Base-by-base conservation (phyloP, 64 coral and sea anemone species). In the Pocillopora verrucosa region DNA sequence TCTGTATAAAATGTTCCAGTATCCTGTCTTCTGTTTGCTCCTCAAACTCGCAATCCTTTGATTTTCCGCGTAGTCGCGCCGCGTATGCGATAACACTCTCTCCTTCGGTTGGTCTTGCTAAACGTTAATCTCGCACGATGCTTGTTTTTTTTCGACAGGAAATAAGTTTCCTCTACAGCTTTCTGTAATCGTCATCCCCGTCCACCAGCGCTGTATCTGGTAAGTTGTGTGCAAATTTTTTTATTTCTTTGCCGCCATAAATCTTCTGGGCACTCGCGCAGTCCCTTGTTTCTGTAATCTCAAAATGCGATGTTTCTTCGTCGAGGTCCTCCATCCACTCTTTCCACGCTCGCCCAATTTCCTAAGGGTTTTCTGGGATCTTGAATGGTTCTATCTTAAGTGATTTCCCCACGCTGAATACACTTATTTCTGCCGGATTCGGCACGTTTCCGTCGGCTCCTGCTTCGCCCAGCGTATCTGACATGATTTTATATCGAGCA, bases 1-100 rank as follows among this genome's bases (percentile, higher is more conserved):
- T 94, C 58, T 94, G 92, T 20, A 94, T 80, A 17, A 89, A 56
- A 30, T 90, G 92, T 87, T 90, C 81, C 63, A 93, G 20, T 17
- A 93, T 72, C 64, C 75, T 65, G 26, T 89, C 45, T 15, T 57
- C 77, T 56, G 56, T 59, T 80, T 80, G 77, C 24, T 41, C 37
- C 20, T 59, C 77, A 36, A 80, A 56, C 36, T 80, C 77, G 77
- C 77, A 80, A 41, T 80, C 77, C 77, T 16, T 59, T 41, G 77
- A 41, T 36, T 80, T 11, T 17, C 17, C 56, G 10, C 77, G 56
- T 59, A 80, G 56, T 80, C 77, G 24, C 22, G 77, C 30, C 30
- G 30, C 30, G 30, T 30, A 30, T 30, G 30, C 30, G 30, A 30
- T 30, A 30, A 30, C 30, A 30, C 30, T 30, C 30, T 30, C 30